These are phyloP conservation scores for Dallia pectoralis DNA, from an alignment of 2,797 vertebrate species.

Conservation along the genomic window DNA sequence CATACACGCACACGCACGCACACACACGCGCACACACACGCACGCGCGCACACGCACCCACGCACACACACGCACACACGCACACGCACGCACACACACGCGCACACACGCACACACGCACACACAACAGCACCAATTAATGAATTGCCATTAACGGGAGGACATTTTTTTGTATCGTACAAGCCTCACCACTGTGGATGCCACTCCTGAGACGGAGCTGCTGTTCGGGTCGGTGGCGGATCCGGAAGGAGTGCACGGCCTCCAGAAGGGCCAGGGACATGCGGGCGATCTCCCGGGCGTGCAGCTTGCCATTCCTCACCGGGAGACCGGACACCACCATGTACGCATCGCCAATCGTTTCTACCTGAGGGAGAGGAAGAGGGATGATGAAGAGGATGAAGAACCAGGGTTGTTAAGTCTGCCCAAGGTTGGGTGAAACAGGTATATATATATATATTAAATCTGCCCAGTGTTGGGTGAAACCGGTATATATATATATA, in stretches of 20 bases:
- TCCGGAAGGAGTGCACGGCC: slow-evolving; percentile 81
- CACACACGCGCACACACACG: too few species aligned
- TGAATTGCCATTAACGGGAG: neutral
- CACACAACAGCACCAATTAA: slow-evolving; percentile 7
- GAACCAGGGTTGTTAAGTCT: neutral
- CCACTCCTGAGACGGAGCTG: slow-evolving; percentile 85
- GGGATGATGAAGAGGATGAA: neutral
- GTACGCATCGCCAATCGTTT: slow-evolving; percentile 89
- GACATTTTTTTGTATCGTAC: neutral
- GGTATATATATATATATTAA: too few species aligned
- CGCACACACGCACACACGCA: slow-evolving; percentile 23
- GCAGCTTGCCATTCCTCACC: slow-evolving; percentile 81
- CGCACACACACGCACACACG: too few species aligned
- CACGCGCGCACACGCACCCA: too few species aligned
- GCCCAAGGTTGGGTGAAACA: neutral
- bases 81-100: too few species aligned
- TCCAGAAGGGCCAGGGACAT: slow-evolving; percentile 87
- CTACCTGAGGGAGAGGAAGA: slow-evolving; percentile 71
- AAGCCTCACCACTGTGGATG: slow-evolving; percentile 81
- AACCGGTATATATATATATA: too few species aligned
- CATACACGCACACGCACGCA: too few species aligned
- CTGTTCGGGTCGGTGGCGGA: slow-evolving; percentile 81
- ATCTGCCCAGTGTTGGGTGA: too few species aligned
- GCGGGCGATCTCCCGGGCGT: slow-evolving; percentile 81
- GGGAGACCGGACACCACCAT: slow-evolving; percentile 92